These are phyloP conservation scores for Catocala fraxini DNA, from an alignment of 2,888 invertebrate genomes.

Conservation along the genomic window DNA sequence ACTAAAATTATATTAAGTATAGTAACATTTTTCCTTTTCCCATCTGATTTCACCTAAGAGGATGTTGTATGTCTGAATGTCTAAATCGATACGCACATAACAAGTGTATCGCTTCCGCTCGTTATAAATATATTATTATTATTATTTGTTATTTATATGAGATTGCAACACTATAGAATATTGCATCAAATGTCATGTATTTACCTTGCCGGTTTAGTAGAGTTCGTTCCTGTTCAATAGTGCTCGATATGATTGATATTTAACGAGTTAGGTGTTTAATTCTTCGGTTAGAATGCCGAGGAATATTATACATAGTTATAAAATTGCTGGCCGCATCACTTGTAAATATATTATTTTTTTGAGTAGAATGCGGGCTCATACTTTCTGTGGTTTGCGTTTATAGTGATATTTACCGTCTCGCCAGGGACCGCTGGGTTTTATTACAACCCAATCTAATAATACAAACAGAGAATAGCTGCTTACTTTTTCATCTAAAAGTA, in stretches of 20 bases:
- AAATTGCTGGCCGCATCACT: background rate
- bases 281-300: too few species aligned
- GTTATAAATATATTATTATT: too few species aligned
- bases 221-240: constrained; percentile 3
- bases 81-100: too few species aligned
- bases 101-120: too few species aligned
- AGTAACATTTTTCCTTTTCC: too few species aligned
- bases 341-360: constrained; percentile 11
- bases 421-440: constrained; percentile 2
- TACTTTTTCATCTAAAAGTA: constrained; percentile 1
- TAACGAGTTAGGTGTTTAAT: too few species aligned
- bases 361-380: background rate
- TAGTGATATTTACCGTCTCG: background rate
- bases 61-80: too few species aligned
- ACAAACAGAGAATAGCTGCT: background rate
- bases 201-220: constrained; percentile 3
- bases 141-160: too few species aligned
- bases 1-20: too few species aligned
- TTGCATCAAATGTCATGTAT: constrained; percentile 1
- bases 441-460: constrained; percentile 2
- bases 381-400: background rate
- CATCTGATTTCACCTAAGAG: too few species aligned
- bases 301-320: too few species aligned
- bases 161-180: background rate
- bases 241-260: background rate